phyloP scores from a whole-genome alignment of 2,113 vertebrate species.

The Cygnus atratus region DNA sequence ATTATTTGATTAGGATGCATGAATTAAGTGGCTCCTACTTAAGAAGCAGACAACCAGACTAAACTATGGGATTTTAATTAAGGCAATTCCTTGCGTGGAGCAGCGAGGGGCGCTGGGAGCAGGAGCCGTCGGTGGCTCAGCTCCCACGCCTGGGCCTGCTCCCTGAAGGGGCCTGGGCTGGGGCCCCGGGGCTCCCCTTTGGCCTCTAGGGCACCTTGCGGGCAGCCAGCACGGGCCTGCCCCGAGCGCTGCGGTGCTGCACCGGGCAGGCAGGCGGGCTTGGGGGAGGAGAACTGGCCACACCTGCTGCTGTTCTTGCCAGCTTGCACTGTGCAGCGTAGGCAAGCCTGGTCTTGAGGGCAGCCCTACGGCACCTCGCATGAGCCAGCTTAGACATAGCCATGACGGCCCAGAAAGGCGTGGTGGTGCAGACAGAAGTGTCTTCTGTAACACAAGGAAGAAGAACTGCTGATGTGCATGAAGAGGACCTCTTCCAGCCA shows the following conservation, averaged over 20 bases:
- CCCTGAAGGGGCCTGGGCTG: not conserved
- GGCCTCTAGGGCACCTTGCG: not conserved
- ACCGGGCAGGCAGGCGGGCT: not conserved
- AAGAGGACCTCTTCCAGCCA: not conserved
- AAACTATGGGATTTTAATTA: constrained; percentile 4
- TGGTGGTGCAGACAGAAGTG: not conserved
- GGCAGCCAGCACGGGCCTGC: not conserved
- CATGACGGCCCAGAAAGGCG: not conserved
- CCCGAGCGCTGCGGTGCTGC: rapidly evolving
- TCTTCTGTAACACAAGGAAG: not conserved
- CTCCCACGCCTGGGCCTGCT: not conserved
- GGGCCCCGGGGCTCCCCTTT: not conserved
- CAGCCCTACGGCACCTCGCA: not conserved
- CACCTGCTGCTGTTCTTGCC: not conserved
- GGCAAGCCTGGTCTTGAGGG: not conserved
- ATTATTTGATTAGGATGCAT: not conserved
- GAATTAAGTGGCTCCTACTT: not conserved
- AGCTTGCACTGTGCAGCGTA: not conserved
- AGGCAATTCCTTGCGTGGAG: not conserved
- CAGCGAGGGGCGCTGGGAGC: not conserved
- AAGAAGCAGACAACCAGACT: not conserved
- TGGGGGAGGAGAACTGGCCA: not conserved
- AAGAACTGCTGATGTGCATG: not conserved
- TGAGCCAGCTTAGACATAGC: rapidly evolving
- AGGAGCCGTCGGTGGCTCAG: not conserved